These are phyloP conservation scores for Dolichallabes microphthalmus DNA, from an alignment of 2,113 vertebrate genomes.

Conservation along the genomic window DNA sequence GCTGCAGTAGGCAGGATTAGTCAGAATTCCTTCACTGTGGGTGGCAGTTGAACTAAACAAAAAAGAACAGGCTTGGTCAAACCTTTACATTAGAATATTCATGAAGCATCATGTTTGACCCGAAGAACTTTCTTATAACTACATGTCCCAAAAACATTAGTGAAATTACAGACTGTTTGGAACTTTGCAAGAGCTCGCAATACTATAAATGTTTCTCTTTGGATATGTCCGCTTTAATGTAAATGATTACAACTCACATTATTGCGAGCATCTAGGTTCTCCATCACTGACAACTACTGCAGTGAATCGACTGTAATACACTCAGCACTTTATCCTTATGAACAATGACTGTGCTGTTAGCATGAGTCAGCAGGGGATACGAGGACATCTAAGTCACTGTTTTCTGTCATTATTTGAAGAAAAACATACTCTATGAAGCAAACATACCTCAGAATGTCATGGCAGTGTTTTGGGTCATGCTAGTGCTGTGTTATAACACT, in stretches of 20 bases:
- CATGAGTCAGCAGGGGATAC: conserved; percentile 40
- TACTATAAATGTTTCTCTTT: not conserved
- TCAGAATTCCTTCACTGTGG: not conserved
- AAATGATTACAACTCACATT: not conserved
- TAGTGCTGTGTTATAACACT: not conserved
- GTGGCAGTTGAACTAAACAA: not conserved
- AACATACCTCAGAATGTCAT: not conserved
- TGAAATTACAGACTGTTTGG: not conserved
- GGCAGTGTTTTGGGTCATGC: not conserved
- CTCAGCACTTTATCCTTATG: not conserved
- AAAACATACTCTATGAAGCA: conserved; percentile 67
- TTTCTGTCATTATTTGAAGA: conserved; percentile 47
- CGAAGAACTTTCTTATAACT: not conserved
- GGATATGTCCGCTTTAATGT: not conserved
- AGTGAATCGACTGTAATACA: not conserved
- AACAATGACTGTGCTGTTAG: not conserved
- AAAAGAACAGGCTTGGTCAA: not conserved
- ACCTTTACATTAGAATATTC: not conserved
- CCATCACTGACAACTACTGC: not conserved
- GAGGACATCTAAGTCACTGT: conserved; percentile 59
- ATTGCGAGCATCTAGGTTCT: not conserved
- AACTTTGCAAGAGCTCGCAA: not conserved
- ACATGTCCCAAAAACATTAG: too few species aligned
- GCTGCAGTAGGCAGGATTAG: not conserved
- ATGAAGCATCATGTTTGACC: not conserved